Evolutionary conservation across 2,113 vertebrate species (phyloP), one percentile per base, ranked within the genome.

Genomic region (Daphoenositta chrysoptera): DNA sequence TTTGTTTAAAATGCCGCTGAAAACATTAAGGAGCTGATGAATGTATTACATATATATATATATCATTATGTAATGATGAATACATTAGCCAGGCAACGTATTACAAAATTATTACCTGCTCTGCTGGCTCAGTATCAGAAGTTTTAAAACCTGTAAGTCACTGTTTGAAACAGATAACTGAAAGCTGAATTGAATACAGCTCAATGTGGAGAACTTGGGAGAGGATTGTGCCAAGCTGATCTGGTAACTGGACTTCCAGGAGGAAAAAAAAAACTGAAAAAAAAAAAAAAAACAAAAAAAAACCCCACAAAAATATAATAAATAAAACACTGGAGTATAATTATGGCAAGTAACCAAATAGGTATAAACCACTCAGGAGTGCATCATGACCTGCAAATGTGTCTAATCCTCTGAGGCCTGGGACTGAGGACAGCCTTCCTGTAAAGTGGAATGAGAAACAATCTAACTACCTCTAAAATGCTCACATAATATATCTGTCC

Each of bases 231-330:
- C 3, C 26, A 82, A 45, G 35, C 7, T 56, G 15, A 47, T 23
- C 10, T 33, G 15, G 16, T 47, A 69, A 81, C 6, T 65, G 18
- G 40, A 35, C 37, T 58, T 39, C 11, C 5, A 51, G 13, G 18
- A 5, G 3, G 2, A 1, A 7, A 48, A 61, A 48, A 45, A 3
- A 18, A 33, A 17, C 5, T 0, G 15, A 24, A 53, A 19, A 35
- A 48, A 40, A 37, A 33, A 17, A 30, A 37, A 21, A 40, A 76
- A 51, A 15, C 33, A 4, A 17, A n/a, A 37, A 24, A 40, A 76
- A 51, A 15, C 26, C 3, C 3, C 28, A 53, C 4, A 30, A 19
- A 70, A 63, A 56, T 28, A 27, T 6, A 45, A 31, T 35, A 66
- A 66, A 42, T 24, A 17, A 58, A 58, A 83, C 8, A 61, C 7